phyloP scores from a whole-genome alignment of 2,797 vertebrate genomes.

The Mormyrus hasselquistii region DNA sequence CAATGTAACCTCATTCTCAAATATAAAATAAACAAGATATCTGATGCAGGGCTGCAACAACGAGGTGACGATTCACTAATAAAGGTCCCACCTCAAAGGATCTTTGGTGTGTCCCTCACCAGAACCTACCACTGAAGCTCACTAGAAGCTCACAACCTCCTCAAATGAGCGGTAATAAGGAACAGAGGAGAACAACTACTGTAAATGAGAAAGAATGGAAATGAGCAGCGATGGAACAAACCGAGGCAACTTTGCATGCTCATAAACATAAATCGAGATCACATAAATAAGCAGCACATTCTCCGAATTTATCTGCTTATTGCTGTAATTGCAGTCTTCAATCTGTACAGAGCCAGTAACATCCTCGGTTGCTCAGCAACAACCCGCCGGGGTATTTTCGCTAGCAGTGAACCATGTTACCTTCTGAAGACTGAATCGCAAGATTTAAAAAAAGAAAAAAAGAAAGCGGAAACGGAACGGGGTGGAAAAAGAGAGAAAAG shows the following conservation, averaged over 20 bases:
- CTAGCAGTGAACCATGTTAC: conserved; percentile 12
- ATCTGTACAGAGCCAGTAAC: conserved; percentile 8
- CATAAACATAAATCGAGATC: not conserved
- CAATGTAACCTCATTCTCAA: not conserved
- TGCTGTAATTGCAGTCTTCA: conserved; percentile 9
- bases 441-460: not conserved
- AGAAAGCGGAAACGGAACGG: not conserved
- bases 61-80: not conserved
- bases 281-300: not conserved
- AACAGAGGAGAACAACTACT: not conserved
- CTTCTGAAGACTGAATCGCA: conserved; percentile 7
- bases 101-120: not conserved
- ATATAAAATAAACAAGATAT: not conserved
- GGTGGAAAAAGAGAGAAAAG: not conserved
- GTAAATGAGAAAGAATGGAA: not conserved
- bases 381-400: not conserved
- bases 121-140: not conserved
- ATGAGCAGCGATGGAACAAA: not conserved
- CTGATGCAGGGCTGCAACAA: not conserved
- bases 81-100: not conserved
- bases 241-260: not conserved
- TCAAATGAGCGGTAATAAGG: not conserved
- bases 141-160: not conserved
- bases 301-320: not conserved
- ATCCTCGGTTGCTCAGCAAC: conserved; percentile 18